phyloP scores from a whole-genome alignment of 2,888 invertebrate genomes.

The Oligia strigilis region DNA sequence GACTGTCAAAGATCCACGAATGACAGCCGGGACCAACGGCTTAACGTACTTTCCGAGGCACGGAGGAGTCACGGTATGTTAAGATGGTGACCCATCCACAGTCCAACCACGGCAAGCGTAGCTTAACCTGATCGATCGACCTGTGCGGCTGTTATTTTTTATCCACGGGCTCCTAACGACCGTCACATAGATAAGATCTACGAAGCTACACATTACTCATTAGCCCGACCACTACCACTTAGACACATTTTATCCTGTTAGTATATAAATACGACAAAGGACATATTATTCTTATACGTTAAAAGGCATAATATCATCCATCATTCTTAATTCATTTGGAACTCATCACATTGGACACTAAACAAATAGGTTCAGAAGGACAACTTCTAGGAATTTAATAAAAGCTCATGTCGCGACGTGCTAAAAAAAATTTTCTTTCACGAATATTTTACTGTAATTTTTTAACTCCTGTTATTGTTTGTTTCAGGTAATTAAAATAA shows the following conservation, averaged over 20 bases:
- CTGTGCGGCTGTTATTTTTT: too few relatives aligned
- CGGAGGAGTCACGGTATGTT: too few relatives aligned
- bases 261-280: slow-evolving; percentile 49
- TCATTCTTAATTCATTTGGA: slow-evolving; percentile 58
- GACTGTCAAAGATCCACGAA: too few relatives aligned
- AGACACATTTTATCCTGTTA: slow-evolving; percentile 27
- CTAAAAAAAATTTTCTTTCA: not conserved
- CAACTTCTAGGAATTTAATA: not conserved
- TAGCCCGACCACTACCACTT: slow-evolving; percentile 23
- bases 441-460: not conserved
- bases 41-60: too few relatives aligned
- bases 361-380: slow-evolving; percentile 26
- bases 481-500: slow-evolving; percentile 25
- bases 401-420: not conserved
- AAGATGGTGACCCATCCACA: too few relatives aligned
- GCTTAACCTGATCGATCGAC: too few relatives aligned
- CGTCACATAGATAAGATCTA: slow-evolving; percentile 20
- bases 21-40: too few relatives aligned
- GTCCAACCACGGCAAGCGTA: too few relatives aligned
- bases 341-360: slow-evolving; percentile 54
- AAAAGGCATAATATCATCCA: slow-evolving; percentile 50
- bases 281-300: slow-evolving; percentile 40
- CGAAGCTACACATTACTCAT: slow-evolving; percentile 22
- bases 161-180: not conserved
- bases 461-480: not conserved